Evolutionary conservation across 2,113 vertebrate species (phyloP).

Genomic region (Gobius niger): DNA sequence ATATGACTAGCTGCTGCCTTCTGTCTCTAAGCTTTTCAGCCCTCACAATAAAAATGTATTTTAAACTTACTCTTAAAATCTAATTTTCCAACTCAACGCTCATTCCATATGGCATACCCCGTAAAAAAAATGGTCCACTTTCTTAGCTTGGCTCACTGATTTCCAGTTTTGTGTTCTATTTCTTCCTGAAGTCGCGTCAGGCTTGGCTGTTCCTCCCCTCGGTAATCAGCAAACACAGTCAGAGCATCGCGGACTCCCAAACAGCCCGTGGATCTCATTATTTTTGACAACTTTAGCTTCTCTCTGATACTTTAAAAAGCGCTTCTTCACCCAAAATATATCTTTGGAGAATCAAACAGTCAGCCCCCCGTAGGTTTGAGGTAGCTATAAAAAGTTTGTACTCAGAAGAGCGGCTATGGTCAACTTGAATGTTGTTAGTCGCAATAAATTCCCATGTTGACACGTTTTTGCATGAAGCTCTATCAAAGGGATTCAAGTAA

Average conservation of each 20-base stretch:
- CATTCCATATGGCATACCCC: too few relatives aligned
- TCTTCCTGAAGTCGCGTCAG: not conserved
- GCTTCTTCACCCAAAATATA: slow-evolving; percentile 27
- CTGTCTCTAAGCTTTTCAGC: too few relatives aligned
- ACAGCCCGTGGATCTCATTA: slow-evolving; percentile 18
- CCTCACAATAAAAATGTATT: too few relatives aligned
- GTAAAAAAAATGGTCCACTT: too few relatives aligned
- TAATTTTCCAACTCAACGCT: too few relatives aligned
- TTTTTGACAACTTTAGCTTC: slow-evolving; percentile 28
- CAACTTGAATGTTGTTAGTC: slow-evolving; percentile 6
- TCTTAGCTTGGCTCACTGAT: not conserved
- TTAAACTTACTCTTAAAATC: too few relatives aligned
- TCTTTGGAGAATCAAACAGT: slow-evolving; percentile 29
- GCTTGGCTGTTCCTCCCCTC: slow-evolving; percentile 2
- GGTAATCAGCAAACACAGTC: slow-evolving; percentile 22
- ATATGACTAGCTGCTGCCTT: too few relatives aligned
- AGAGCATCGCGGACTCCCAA: slow-evolving; percentile 9
- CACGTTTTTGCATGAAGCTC: slow-evolving; percentile 4
- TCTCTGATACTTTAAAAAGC: slow-evolving; percentile 21
- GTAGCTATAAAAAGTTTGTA: slow-evolving; percentile 26
- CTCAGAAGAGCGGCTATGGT: slow-evolving; percentile 15
- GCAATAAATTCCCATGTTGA: slow-evolving; percentile 4
- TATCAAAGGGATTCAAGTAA: slow-evolving; percentile 5
- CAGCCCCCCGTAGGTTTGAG: slow-evolving; percentile 10
- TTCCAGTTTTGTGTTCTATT: slow-evolving; percentile 7